Conservation (phyloP, 1,140 invertebrate species). For the Zaprionus gabonicus region DNA sequence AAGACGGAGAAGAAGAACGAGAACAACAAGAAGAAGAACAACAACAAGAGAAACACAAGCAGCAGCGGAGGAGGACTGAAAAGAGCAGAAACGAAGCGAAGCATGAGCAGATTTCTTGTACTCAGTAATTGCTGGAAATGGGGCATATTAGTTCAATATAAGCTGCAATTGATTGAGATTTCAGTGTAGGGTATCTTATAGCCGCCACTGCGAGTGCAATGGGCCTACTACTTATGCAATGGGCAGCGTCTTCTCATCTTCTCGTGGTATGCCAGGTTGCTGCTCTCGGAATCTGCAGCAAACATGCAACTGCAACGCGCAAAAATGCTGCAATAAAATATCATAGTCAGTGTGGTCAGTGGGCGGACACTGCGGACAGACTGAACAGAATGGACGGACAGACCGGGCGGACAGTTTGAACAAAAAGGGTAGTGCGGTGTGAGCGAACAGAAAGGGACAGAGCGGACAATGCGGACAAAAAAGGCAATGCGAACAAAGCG, state of each 20-base stretch:
- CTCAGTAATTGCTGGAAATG: background rate
- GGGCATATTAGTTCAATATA: background rate
- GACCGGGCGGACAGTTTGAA: no score
- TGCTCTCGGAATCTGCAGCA: background rate
- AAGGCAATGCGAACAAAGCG: no score
- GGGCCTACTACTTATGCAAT: background rate
- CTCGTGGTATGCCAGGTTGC: background rate
- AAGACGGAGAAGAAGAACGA: background rate
- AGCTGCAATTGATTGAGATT: background rate
- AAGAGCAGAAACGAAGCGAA: background rate
- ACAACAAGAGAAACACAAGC: background rate
- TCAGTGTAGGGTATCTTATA: background rate
- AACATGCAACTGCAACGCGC: constrained; percentile 2
- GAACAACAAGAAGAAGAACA: background rate
- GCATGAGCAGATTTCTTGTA: background rate
- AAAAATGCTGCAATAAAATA: constrained; percentile 32
- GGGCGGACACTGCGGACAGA: background rate
- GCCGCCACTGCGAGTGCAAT: background rate
- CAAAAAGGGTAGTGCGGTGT: no score
- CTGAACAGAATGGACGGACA: no score
- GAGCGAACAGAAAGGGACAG: no score
- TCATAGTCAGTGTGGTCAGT: constrained; percentile 18
- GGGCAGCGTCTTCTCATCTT: background rate
- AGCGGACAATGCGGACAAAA: no score
- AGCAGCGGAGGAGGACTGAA: background rate